Conservation (phyloP, 1,140 invertebrate species). For the Drosophila setifemur region DNA sequence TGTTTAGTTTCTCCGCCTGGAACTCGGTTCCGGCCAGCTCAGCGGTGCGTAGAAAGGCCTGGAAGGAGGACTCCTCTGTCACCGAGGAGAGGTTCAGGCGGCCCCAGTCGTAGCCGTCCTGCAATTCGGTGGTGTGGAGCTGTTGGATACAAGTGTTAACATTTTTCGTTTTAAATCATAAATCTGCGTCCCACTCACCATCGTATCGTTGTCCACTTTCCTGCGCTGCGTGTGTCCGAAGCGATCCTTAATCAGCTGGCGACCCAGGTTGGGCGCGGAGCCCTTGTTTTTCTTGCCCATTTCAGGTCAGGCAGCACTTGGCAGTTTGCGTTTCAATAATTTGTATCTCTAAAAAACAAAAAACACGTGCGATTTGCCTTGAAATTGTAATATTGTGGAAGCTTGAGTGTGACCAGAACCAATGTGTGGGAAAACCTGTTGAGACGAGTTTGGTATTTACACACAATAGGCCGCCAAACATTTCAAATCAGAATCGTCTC, state of each 20-base stretch:
- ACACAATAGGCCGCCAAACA: too few relatives aligned
- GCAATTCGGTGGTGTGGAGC: constrained; percentile 93
- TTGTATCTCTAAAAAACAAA: too few relatives aligned
- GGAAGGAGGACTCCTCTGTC: constrained; percentile 96
- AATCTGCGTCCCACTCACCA: constrained; percentile 82
- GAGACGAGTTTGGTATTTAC: too few relatives aligned
- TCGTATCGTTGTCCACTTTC: constrained; percentile 86
- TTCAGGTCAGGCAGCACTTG: neutral
- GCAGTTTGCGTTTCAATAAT: too few relatives aligned
- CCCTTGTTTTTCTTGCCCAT: constrained; percentile 76
- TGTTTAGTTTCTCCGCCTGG: constrained; percentile 94
- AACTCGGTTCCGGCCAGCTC: constrained; percentile 97
- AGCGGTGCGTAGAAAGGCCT: constrained; percentile 97
- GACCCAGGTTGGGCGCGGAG: constrained; percentile 84
- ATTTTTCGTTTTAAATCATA: constrained; percentile 6
- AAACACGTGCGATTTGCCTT: too few relatives aligned
- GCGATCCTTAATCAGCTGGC: constrained; percentile 89
- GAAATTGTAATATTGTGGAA: too few relatives aligned
- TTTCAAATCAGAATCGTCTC: too few relatives aligned
- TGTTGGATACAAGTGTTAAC: constrained; percentile 77
- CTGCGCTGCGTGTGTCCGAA: constrained; percentile 85
- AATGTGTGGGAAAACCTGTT: too few relatives aligned
- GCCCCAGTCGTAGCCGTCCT: constrained; percentile 95
- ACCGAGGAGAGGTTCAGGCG: constrained; percentile 95
- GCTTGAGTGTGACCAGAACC: too few relatives aligned